Evolutionary conservation across 2,797 vertebrate species (phyloP), one percentile per base, ranked within the genome.

Genomic region (Lagocephalus sceleratus): DNA sequence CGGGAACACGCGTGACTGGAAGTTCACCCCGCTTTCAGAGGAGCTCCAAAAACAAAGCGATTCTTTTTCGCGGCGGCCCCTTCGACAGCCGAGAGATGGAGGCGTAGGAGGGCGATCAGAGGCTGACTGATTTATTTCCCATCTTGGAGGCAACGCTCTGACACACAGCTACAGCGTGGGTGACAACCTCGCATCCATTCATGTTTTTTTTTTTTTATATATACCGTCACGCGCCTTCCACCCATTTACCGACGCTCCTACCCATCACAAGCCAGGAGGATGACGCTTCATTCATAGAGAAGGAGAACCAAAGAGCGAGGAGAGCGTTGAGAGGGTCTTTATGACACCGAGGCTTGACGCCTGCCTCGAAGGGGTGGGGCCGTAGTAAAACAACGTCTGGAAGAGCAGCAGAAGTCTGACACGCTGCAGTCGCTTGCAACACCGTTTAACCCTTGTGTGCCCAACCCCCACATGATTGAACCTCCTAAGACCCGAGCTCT

Each of bases 121-220:
- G 71, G 61, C 53, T 3, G 57, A 78, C 81, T 73, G 84, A 85
- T 90, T 84, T 84, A 86, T 90, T 84, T 85, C 69, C 53, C 71
- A 57, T 56, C 66, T 61, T 16, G 15, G 73, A 78, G 75, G 66
- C 58, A 66, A 50, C 39, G 56, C 56, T 68, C 71, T 67, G 66
- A 66, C 53, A 68, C 71, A 65, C 57, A 38, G 5, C 66, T 54
- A 26, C 56, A 68, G 78, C 54, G 80, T 86, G 69, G 79, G 84
- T 23, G 75, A 75, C 54, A 53, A 63, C 57, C 63, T 53, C 74
- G 58, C 59, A 68, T 78, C 69, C 88, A 89, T 90, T 90, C 86
- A 89, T 71, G 68, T n/a, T n/a, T n/a, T n/a, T n/a, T n/a, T n/a
- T n/a, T n/a, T n/a, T n/a, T n/a, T 73, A 71, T 75, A 61, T 40